These are phyloP conservation scores for Cyprinella venusta DNA, from an alignment of 2,797 vertebrate species.

Conservation along the genomic window DNA sequence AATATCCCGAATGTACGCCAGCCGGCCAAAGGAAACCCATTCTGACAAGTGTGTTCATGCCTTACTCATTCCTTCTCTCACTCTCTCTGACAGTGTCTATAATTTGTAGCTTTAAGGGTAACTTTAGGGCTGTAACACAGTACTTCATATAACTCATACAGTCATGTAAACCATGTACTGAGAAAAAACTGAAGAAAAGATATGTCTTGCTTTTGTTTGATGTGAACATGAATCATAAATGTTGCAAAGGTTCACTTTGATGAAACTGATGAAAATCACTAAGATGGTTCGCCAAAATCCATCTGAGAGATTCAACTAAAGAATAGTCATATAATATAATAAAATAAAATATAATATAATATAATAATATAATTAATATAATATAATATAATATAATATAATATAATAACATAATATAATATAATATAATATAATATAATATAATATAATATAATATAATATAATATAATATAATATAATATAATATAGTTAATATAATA, in stretches of 20 bases:
- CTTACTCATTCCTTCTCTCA: conserved; percentile 1
- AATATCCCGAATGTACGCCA: conserved; percentile 32
- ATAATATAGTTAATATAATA: too few relatives aligned
- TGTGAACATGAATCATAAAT: conserved; percentile 27
- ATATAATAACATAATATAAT: too few relatives aligned
- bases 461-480: too few relatives aligned
- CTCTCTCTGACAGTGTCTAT: conserved; percentile 20
- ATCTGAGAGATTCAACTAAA: neutral
- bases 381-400: too few relatives aligned
- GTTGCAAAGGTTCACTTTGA: conserved; percentile 2
- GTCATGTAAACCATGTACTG: conserved; percentile 13
- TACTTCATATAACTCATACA: conserved; percentile 1
- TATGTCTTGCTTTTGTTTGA: conserved; percentile 16
- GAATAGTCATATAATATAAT: neutral
- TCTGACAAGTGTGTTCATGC: conserved; percentile 29
- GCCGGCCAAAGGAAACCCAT: conserved; percentile 25
- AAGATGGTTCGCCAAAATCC: neutral
- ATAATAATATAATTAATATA: too few relatives aligned
- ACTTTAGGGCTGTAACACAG: neutral
- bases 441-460: too few relatives aligned
- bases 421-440: too few relatives aligned
- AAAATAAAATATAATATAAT: too few relatives aligned
- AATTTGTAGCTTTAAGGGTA: conserved; percentile 30
- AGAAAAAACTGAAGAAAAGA: conserved; percentile 1
- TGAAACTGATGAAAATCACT: neutral